Base-by-base conservation (phyloP, 1,140 invertebrate species). In the Dinothrombium tinctorium region DNA sequence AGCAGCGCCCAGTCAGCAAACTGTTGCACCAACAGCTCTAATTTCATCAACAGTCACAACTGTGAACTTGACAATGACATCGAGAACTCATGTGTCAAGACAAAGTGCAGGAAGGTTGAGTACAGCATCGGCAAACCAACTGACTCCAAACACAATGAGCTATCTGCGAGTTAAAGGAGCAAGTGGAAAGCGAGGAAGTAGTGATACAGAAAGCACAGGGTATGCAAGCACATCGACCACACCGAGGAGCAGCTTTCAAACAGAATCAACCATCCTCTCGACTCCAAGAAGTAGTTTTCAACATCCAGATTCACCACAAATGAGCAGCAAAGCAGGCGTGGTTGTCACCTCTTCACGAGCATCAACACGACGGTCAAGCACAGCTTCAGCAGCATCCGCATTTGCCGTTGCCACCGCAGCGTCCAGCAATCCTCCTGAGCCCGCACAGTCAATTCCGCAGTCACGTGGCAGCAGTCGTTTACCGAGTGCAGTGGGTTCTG, bases 331-430 rank as follows among this genome's bases (percentile, higher is more conserved):
- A 63, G 78, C 70, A 12, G 84, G 84, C 3, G 81, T 86, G 7
- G 81, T 89, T 9, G 81, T 90, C n/a, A 89, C 82, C 1, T 86
- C 80, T 21, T 84, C 78, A 50, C 61, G 83, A 32, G 75, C 81
- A 53, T 84, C 81, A 2, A 77, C 84, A 51, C 58, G 83, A 59
- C 76, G 82, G 65, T 83, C 77, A 52, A 86, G 81, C 56, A 84
- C 76, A 9, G 80, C 82, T 1, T 76, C 74, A 19, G 82, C 83
- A 12, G 79, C 82, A 11, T 73, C 74, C 14, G 84, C 84, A 1
- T 90, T 89, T 61, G 84, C 84, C 5, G 81, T 81, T 8, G 83
- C 82, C 1, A 87, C 81, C 0, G 83, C 80, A 6, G 83, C 76
- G 0, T 79, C 75, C 0, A 78, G 44, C 29, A 44, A 44, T 32